Evolutionary conservation across 1,140 invertebrate genomes (phyloP).

Genomic region (Teleogryllus occipitalis): DNA sequence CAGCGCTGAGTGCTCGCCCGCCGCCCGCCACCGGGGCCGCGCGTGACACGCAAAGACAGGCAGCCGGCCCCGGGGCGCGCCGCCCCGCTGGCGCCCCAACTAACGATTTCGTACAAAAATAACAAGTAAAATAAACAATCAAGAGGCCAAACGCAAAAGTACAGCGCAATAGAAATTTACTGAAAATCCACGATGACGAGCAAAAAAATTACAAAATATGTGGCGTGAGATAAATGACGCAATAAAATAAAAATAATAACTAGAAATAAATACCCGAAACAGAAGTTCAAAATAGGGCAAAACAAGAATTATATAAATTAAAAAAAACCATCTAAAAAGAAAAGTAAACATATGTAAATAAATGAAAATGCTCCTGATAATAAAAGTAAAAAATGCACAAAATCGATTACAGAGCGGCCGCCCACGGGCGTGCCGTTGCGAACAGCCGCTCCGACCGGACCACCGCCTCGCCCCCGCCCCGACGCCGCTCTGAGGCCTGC

Average conservation of each 20-base stretch:
- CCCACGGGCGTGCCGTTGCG: no score
- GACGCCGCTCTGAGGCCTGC: no score
- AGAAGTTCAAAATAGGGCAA: background rate
- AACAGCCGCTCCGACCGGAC: no score
- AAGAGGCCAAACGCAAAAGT: background rate
- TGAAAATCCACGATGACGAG: background rate
- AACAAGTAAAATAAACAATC: background rate
- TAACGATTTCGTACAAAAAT: slow-evolving; percentile 5
- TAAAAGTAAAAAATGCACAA: background rate
- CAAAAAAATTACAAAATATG: background rate
- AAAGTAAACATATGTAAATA: background rate
- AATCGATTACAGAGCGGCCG: background rate
- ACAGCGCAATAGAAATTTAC: background rate
- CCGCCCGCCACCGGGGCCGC: no score
- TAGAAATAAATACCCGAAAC: background rate
- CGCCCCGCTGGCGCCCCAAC: background rate
- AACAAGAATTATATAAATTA: background rate
- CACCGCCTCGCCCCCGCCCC: no score
- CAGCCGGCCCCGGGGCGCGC: no score
- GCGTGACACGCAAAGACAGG: background rate
- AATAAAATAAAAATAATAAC: background rate
- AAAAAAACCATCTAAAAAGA: background rate
- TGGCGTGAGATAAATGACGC: background rate
- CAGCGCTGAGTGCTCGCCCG: background rate
- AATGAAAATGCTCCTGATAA: background rate